Base-by-base conservation (phyloP, 1,140 invertebrate genomes). In the Bombus terrestris region DNA sequence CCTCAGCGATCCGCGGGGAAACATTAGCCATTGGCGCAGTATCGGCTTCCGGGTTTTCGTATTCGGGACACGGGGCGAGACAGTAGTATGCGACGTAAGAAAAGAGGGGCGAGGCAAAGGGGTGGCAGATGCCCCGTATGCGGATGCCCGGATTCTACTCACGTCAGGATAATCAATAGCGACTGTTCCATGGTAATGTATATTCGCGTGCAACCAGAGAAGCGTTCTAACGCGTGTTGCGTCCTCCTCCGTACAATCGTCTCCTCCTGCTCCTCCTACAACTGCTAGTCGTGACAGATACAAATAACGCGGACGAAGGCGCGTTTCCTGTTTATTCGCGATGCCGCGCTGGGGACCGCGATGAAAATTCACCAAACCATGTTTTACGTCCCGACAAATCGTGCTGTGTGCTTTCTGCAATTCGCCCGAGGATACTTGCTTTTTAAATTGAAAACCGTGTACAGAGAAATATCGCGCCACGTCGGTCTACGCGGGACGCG, bases 81-180 rank as follows among this genome's bases (percentile, higher is more conserved):
- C 68, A n/a, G 68, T n/a, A 28, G 53, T 37, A 18, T 15, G 77
- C 69, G 28, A 57, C 43, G 43, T 81, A 85, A 85, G 83, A 81
- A 79, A 72, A 43, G 59, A 10, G 25, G 43, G n/a, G 25, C 9
- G 77, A 10, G 18, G 47, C 18, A 53, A 77, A 72, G 68, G 41
- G 77, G 68, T 39, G 66, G 83, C 57, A 41, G 57, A 81, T 81
- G 83, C 76, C 77, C 83, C 77, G 69, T 85, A 41, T 66, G 77
- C 83, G 83, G 69, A 86, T 76, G 37, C 79, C 62, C 84, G 76
- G 80, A 91, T 91, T 91, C 90, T 68, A 80, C 71, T 88, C 88
- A 91, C 90, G 90, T 91, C 85, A 79, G 57, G 85, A 91, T 88
- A 91, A 91, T 91, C 90, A 90, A 91, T 91, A 91, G 88, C 82